Evolutionary conservation across 2,888 invertebrate genomes (phyloP).

Genomic region (Phortica magna): DNA sequence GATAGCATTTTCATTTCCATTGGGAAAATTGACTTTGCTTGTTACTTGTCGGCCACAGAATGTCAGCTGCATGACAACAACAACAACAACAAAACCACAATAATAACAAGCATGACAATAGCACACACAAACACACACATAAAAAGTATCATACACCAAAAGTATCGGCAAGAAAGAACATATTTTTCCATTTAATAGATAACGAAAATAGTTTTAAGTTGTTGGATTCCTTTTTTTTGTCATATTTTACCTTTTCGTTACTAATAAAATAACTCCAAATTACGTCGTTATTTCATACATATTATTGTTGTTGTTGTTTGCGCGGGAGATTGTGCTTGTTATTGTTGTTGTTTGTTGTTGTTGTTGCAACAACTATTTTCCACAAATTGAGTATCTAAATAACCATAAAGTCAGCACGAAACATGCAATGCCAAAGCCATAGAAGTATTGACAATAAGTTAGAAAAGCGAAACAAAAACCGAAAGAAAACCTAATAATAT

Average conservation of each 20-base stretch:
- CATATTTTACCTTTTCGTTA: background rate
- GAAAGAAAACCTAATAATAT: background rate
- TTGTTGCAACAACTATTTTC: constrained; percentile 48
- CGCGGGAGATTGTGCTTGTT: constrained; percentile 35
- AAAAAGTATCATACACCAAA: background rate
- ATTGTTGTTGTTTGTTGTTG: constrained; percentile 40
- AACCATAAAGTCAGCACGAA: constrained; percentile 55
- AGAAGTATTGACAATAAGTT: constrained; percentile 16
- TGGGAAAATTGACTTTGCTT: constrained; percentile 58
- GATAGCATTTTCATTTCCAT: constrained; percentile 10
- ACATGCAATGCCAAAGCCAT: constrained; percentile 53
- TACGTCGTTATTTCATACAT: background rate
- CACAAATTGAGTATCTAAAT: constrained; percentile 70
- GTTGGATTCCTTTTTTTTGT: background rate
- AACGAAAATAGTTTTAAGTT: constrained; percentile 38
- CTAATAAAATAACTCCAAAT: background rate
- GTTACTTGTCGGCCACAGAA: constrained; percentile 59
- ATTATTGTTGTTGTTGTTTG: background rate
- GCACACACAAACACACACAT: background rate
- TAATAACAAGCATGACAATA: background rate
- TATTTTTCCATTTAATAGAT: constrained; percentile 55
- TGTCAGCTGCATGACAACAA: background rate
- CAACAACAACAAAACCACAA: background rate
- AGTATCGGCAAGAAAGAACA: constrained; percentile 8
- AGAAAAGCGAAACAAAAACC: background rate